A percentile compares a stretch with the other conserved stretches of the same genome.
These are phyloP conservation scores for Sinocyclocheilus grahami DNA, from an alignment of 2,113 vertebrate species.

Conservation along the genomic window DNA sequence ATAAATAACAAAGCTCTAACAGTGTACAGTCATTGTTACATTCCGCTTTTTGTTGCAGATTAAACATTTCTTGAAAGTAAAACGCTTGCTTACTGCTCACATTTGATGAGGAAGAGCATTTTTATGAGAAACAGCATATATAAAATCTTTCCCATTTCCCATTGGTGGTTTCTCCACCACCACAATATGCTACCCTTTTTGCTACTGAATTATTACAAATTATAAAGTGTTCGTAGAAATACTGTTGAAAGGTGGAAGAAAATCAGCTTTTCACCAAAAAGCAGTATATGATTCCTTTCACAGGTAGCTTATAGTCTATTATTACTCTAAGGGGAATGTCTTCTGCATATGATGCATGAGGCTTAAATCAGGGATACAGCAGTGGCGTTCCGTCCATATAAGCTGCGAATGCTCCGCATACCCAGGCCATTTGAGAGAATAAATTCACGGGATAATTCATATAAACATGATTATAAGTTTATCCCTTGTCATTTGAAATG, in stretches of 20 bases:
- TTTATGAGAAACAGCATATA: not conserved
- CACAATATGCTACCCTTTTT: not conserved
- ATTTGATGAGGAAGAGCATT: not conserved
- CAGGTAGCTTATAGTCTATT: not conserved
- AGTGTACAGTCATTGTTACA: too few relatives aligned
- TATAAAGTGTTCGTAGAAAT: too few relatives aligned
- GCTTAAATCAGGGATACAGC: not conserved
- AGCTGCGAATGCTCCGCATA: too few relatives aligned
- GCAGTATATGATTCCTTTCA: not conserved
- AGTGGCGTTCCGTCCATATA: too few relatives aligned
- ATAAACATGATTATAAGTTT: too few relatives aligned
- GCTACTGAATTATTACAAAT: not conserved
- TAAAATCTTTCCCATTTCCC: not conserved
- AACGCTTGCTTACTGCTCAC: not conserved
- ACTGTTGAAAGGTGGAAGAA: not conserved
- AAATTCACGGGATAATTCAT: too few relatives aligned
- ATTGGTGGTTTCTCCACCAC: not conserved
- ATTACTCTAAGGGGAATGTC: too few relatives aligned
- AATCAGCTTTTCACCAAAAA: too few relatives aligned
- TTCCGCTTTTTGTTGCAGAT: too few relatives aligned
- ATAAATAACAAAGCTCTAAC: too few relatives aligned
- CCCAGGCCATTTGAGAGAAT: too few relatives aligned
- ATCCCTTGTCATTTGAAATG: too few relatives aligned
- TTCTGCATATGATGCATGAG: not conserved
- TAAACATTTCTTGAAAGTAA: not conserved